Evolutionary conservation across 2,113 vertebrate genomes (phyloP), one percentile per base, ranked within the genome.

Genomic region (Nannospalax galili): DNA sequence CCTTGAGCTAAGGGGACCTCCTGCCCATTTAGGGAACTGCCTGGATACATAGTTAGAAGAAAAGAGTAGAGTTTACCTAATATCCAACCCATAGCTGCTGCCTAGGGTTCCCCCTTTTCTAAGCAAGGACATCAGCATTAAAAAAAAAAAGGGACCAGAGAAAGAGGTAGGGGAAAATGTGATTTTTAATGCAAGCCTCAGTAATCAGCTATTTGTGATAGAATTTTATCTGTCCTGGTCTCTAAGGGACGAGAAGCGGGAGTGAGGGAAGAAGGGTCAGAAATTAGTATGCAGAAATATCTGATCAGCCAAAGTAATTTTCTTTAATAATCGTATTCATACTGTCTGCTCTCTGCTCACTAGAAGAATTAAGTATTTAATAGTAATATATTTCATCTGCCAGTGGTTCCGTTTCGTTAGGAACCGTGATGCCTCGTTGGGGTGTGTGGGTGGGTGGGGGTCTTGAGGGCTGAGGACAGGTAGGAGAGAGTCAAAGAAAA

Each of bases 251-350:
- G 96, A 97, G 98, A 98, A 98, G 98, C 98, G 98, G 97, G 97
- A 98, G 98, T 98, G 98, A 98, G 98, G 98, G 98, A 98, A 98
- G 98, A 98, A 97, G 98, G 98, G 98, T 98, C 98, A 99, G 98
- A 99, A 99, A 99, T 99, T 99, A 99, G 99, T 99, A 99, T 99
- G 98, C 98, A 98, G 98, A 99, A 99, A 99, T 99, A 99, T 99
- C 99, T 99, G 99, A 99, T 99, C 99, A 99, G 99, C 98, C 98
- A 98, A 98, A 99, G 98, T 99, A 99, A 98, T 99, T 99, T 99
- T 99, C 98, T 98, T 99, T 99, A 99, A 99, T 99, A 99, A 99
- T 99, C 98, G 97, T 99, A 99, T 99, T 99, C 99, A 99, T 98
- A 98, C 98, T 98, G 98, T 98, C 98, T 98, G 98, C 99, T 99